Evolutionary conservation across 2,888 invertebrate species (phyloP), one percentile per base, ranked within the genome.

Genomic region (Gnatocerus cornutus): DNA sequence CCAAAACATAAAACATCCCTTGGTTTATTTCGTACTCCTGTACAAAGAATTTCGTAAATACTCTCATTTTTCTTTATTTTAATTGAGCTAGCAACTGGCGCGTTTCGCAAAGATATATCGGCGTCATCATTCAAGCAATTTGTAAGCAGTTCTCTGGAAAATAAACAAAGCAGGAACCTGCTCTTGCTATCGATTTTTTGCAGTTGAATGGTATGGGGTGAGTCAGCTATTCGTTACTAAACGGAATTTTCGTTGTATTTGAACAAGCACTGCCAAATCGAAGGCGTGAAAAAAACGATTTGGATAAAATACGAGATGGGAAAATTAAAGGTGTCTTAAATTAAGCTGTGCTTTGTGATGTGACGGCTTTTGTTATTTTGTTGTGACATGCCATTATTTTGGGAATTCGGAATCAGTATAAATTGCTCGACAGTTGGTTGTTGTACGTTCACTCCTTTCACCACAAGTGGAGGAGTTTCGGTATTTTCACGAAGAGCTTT

Each of bases 371-470:
- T 46, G 16, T 46, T 16, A 12, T 46, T 46, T 55, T 59, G 59
- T 45, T 59, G 45, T 59, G 59, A 46, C 59, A 59, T 43, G 59
- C 8, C 59, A 59, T 56, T 56, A 59, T 59, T 59, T 46, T 59
- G 13, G 45, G 59, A 41, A 33, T 33, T n/a, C 7, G 21, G 33
- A 33, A 13, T 33, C 29, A 9, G 43, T 43, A 45, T 59, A 59
- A 59, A 59, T 59, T 56, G 10, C 21, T 21, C 46, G 41, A 33
- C 33, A 33, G 33, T 33, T 33, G 33, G 33, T 7, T 33, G 33
- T 33, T 33, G 1, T 6, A 33, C 33, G 6, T 3, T 21, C 21
- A 21, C 21, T 21, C 21, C 1, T 3, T 21, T 21, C 4, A 21
- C 21, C 1, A 21, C 21, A 21, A 21, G 2, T 1, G 21, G 4